These are phyloP conservation scores for Microcebus lehilahytsara DNA, from an alignment of 2,113 vertebrate genomes.

Conservation along the genomic window DNA sequence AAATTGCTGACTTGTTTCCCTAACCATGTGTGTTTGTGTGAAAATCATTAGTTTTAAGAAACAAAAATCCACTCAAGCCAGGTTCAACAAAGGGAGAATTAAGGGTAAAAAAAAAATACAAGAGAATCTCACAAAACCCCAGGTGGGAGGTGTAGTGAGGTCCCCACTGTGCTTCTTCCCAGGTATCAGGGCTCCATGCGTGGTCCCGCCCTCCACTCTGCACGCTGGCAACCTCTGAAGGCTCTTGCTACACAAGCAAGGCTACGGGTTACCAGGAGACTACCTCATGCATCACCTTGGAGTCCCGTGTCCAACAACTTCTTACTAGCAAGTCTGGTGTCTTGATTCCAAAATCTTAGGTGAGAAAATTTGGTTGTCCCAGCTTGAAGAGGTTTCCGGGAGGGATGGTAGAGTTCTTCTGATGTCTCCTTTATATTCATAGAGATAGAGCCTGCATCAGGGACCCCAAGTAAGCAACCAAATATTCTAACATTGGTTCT, in stretches of 20 bases:
- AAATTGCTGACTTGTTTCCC: background rate
- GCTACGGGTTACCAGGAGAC: accelerated
- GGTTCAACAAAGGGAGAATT: background rate
- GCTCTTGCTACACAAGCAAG: background rate
- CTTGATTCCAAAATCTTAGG: background rate
- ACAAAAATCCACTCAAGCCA: slow-evolving; percentile 4
- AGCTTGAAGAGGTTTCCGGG: background rate
- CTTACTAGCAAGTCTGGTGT: background rate
- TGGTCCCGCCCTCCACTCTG: background rate
- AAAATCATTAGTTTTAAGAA: background rate
- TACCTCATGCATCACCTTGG: background rate
- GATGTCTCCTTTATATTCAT: background rate
- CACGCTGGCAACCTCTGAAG: background rate
- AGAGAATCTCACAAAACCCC: background rate
- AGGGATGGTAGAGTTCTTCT: background rate
- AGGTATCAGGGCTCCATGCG: background rate
- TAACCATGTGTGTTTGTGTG: background rate
- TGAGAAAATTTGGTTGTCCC: background rate
- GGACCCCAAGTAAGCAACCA: background rate
- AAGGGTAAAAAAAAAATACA: background rate
- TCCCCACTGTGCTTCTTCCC: background rate
- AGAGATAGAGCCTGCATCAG: background rate
- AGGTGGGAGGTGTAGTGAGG: accelerated
- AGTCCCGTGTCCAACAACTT: background rate
- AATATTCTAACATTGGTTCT: background rate